Evolutionary conservation across 2,113 vertebrate species (phyloP), one percentile per base, ranked within the genome.

Genomic region (Zosterops lateralis): DNA sequence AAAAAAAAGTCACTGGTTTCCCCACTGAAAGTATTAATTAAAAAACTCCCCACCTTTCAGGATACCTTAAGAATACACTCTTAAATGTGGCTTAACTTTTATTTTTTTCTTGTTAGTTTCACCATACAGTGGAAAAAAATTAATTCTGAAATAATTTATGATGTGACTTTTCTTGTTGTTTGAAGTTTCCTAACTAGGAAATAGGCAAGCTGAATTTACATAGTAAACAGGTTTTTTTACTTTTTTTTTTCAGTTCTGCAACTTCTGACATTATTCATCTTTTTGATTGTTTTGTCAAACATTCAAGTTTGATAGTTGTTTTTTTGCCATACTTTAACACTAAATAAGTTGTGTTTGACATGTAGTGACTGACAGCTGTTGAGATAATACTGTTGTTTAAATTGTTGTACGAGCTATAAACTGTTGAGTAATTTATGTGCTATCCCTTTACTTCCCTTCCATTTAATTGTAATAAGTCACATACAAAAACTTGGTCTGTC

Each of bases 11-110:
- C 32, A 14, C 3, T 51, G 1, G 3, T 73, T 93, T 68, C 5
- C 20, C 12, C 7, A n/a, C 18, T 16, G 6, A 16, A 18, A 89
- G 5, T n/a, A 60, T 72, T 31, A 28, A 67, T 71, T 57, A 1
- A 32, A 80, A 77, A 32, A 47, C 3, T 0, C 1, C 1, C 2
- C 2, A 3, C 6, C 13, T 53, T 53, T 85, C n/a, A 32, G 16
- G 88, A 34, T 57, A 44, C 10, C 11, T 79, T 51, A 17, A 67
- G 28, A 76, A 53, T 72, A 38, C 9, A 53, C 6, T 25, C 11
- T 17, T 17, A 36, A 53, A 5, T 24, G 24, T 45, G 25, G 50
- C 9, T 62, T 66, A 13, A 47, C 8, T 65, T 60, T 32, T 6
- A 13, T 0, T 8, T 47, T 54, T 10, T 67, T 36, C 58, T 32